A percentile compares a stretch with the other conserved stretches of the same genome.
phyloP scores from a whole-genome alignment of 2,113 vertebrate species.

The Lophotis ruficrista region DNA sequence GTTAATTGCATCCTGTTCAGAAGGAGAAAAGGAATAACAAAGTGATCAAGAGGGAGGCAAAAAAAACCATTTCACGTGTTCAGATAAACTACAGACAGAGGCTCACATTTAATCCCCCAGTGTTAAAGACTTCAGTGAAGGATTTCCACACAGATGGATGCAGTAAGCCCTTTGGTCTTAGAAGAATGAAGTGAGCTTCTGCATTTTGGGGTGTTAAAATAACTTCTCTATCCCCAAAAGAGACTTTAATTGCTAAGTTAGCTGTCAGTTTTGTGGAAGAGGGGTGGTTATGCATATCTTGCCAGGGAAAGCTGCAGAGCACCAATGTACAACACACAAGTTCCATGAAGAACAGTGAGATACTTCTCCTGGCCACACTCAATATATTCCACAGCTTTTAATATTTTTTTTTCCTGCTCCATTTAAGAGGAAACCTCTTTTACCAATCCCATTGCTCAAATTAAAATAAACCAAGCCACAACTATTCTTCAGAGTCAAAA shows the following conservation, averaged over 20 bases:
- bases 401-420: not conserved
- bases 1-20: conserved; percentile 86
- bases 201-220: not conserved
- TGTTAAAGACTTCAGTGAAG: not conserved
- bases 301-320: not conserved
- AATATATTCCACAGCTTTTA: not conserved
- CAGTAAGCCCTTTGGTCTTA: not conserved
- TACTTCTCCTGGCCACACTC: not conserved
- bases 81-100: not conserved
- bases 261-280: not conserved
- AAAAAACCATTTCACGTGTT: not conserved
- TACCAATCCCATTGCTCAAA: not conserved
- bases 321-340: not conserved
- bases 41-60: not conserved
- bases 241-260: not conserved
- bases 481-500: not conserved
- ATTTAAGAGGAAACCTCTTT: not conserved
- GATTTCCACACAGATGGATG: not conserved
- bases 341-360: not conserved
- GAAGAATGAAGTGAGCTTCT: not conserved
- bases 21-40: not conserved
- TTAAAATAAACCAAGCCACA: not conserved
- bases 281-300: not conserved
- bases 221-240: no score
- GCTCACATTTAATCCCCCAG: not conserved